Conservation (phyloP, 2,113 vertebrate species). For the Acrocephalus arundinaceus region DNA sequence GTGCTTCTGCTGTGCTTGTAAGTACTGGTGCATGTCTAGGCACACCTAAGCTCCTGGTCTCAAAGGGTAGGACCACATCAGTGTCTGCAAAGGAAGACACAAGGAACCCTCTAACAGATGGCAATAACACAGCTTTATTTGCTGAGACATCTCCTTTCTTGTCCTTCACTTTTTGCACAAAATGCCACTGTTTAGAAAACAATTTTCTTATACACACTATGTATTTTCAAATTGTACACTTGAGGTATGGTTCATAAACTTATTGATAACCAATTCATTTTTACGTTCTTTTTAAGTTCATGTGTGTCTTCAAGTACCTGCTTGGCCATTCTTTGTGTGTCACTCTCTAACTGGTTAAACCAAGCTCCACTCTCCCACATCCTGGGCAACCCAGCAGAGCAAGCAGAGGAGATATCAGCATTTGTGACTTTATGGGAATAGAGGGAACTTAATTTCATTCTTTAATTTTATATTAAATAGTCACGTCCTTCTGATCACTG, state of each 20-base stretch:
- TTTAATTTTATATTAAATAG: background rate
- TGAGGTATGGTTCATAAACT: background rate
- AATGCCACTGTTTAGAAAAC: background rate
- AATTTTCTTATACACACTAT: rapidly evolving
- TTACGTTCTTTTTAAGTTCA: background rate
- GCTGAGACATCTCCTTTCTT: background rate
- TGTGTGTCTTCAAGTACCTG: background rate
- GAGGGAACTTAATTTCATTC: background rate
- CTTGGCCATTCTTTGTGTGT: background rate
- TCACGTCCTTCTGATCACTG: background rate
- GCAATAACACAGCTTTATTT: background rate
- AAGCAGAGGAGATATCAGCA: background rate
- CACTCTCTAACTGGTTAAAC: background rate
- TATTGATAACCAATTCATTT: background rate
- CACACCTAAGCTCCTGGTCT: background rate
- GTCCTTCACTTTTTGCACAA: background rate
- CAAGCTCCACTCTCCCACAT: background rate
- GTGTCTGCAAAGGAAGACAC: background rate
- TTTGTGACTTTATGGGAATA: background rate
- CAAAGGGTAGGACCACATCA: background rate
- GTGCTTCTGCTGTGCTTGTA: background rate
- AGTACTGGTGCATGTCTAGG: rapidly evolving
- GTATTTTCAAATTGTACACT: background rate
- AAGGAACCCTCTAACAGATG: background rate
- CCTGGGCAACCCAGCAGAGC: background rate